Evolutionary conservation across 2,797 vertebrate genomes (phyloP).

Genomic region (Heliangelus exortis): DNA sequence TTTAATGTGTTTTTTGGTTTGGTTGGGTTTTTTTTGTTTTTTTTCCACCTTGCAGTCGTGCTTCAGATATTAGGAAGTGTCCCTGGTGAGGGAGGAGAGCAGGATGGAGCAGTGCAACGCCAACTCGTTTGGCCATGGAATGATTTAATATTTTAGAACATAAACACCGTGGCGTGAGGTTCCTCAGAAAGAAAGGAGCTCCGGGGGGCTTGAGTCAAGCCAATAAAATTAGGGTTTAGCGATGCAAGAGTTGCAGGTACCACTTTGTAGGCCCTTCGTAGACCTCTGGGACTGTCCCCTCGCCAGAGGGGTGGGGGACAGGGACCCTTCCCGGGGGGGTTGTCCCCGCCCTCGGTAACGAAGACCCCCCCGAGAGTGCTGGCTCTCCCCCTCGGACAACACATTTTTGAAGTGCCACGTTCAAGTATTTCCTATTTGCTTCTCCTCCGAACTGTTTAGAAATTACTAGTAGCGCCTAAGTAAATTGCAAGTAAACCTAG

Average conservation of each 20-base stretch:
- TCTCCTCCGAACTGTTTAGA: conserved; percentile 48
- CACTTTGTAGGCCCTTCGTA: background rate
- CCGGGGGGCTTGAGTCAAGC: background rate
- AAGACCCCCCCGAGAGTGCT: background rate
- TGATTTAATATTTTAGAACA: conserved; percentile 29
- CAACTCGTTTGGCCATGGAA: background rate
- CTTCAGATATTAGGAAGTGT: background rate
- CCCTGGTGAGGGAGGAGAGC: background rate
- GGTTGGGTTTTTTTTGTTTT: background rate
- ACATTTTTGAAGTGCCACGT: background rate
- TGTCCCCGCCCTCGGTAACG: background rate
- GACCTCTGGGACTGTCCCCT: background rate
- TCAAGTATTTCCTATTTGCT: conserved; percentile 14
- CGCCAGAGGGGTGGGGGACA: background rate
- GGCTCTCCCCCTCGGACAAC: background rate
- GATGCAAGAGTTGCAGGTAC: background rate
- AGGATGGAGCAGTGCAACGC: background rate
- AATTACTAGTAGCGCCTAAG: conserved; percentile 75
- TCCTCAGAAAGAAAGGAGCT: background rate
- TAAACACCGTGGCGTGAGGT: background rate
- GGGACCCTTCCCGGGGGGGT: background rate
- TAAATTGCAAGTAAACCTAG: conserved; percentile 79
- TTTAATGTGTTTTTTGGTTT: background rate
- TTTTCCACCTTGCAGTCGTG: too few relatives aligned
- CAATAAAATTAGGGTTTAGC: background rate